Percentiles rank a stretch among this genome's conserved stretches.
Conservation (phyloP, 2,888 invertebrate genomes). For the Sicus ferrugineus region DNA sequence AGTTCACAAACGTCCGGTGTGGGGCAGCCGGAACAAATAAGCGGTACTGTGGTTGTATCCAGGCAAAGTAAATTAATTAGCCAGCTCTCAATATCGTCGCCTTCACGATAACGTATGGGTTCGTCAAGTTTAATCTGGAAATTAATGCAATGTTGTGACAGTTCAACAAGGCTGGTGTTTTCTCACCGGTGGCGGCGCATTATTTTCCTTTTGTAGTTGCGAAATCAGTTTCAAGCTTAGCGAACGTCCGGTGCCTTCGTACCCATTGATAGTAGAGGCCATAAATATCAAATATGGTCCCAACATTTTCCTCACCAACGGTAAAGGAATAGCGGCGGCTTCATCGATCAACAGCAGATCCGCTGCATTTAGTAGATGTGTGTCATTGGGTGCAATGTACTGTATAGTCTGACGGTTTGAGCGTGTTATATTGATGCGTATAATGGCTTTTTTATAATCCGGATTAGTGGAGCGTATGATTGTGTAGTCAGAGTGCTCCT, state of each 20-base stretch:
- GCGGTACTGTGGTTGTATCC: slow-evolving; percentile 76
- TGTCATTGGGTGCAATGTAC: slow-evolving; percentile 95
- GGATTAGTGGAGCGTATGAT: slow-evolving; percentile 94
- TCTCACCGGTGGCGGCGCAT: slow-evolving; percentile 70
- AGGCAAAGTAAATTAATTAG: slow-evolving; percentile 89
- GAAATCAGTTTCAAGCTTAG: slow-evolving; percentile 93
- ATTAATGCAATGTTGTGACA: slow-evolving; percentile 7
- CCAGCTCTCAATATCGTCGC: slow-evolving; percentile 92
- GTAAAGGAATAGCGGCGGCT: slow-evolving; percentile 97
- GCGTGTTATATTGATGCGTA: slow-evolving; percentile 88
- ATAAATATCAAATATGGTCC: slow-evolving; percentile 93
- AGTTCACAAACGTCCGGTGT: slow-evolving; percentile 89
- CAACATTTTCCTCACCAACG: slow-evolving; percentile 86
- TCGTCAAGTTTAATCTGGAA: slow-evolving; percentile 83
- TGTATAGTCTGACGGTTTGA: slow-evolving; percentile 94
- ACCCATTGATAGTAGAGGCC: slow-evolving; percentile 97
- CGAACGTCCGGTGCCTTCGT: slow-evolving; percentile 97
- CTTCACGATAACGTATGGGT: slow-evolving; percentile 90
- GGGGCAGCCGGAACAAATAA: slow-evolving; percentile 81
- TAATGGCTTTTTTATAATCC: slow-evolving; percentile 95
- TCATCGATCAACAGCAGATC: slow-evolving; percentile 97
- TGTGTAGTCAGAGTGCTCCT: slow-evolving; percentile 96
- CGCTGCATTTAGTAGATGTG: slow-evolving; percentile 87
- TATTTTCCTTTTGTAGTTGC: slow-evolving; percentile 75
- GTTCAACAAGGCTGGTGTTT: neutral